phyloP scores from a whole-genome alignment of 2,113 vertebrate genomes.

The Poeciliopsis turrubarensis region DNA sequence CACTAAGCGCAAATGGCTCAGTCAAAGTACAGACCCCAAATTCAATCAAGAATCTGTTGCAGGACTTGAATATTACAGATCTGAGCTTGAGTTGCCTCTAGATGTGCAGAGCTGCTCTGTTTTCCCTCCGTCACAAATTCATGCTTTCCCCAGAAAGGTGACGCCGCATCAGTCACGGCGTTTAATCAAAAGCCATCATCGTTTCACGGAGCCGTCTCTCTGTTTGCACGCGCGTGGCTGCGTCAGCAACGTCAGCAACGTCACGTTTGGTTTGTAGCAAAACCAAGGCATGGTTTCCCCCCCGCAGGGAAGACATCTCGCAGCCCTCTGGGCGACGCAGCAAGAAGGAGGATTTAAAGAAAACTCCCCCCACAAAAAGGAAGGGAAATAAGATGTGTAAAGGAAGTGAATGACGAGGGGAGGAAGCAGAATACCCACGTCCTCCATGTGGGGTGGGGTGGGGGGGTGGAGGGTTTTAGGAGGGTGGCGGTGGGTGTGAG shows the following conservation, averaged over 20 bases:
- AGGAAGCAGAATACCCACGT: constrained; percentile 18
- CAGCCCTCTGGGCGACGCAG: constrained; percentile 31
- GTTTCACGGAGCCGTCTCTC: constrained; percentile 51
- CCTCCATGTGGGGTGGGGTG: neutral
- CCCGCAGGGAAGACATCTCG: constrained; percentile 30
- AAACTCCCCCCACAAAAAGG: neutral
- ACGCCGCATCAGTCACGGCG: constrained; percentile 62
- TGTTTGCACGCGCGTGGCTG: neutral
- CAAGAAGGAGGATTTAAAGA: constrained; percentile 1
- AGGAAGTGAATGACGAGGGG: constrained; percentile 22
- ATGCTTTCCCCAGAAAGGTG: constrained; percentile 49
- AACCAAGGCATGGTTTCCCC: constrained; percentile 38
- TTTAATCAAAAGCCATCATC: constrained; percentile 73
- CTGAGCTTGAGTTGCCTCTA: neutral
- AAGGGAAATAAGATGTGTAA: neutral
- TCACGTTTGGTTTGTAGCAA: constrained; percentile 50
- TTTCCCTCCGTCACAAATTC: constrained; percentile 58
- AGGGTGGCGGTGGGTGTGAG: constrained; percentile 50
- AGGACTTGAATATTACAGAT: neutral
- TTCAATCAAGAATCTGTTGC: neutral
- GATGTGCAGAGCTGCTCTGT: constrained; percentile 1
- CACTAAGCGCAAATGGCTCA: too few relatives aligned
- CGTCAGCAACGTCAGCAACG: constrained; percentile 32
- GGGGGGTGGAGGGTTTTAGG: neutral
- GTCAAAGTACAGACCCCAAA: too few relatives aligned